Evolutionary conservation across 2,113 vertebrate genomes (phyloP).

Genomic region (Aspiorhynchus laticeps): DNA sequence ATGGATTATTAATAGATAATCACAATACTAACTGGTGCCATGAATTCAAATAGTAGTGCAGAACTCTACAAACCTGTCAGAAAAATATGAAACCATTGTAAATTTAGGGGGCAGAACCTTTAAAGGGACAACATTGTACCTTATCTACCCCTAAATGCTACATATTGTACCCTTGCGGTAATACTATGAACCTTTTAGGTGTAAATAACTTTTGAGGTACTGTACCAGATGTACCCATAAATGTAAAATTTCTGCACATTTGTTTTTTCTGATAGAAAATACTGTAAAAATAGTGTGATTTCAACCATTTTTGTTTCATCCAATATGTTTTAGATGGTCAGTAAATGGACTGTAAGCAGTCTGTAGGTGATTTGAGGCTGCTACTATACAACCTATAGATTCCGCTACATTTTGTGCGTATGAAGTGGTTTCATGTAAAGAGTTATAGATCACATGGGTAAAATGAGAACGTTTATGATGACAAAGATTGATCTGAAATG

Average conservation of each 20-base stretch:
- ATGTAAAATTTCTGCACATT: neutral
- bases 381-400: neutral
- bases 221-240: neutral
- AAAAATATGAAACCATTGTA: no score
- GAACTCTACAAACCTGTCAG: no score
- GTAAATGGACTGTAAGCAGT: no score
- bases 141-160: neutral
- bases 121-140: neutral
- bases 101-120: neutral
- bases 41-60: no score
- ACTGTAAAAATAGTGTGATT: neutral
- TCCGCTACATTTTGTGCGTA: neutral
- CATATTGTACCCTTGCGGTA: neutral
- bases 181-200: neutral
- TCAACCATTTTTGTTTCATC: no score
- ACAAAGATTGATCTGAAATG: constrained; percentile 33
- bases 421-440: constrained; percentile 13
- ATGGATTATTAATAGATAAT: neutral
- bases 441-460: constrained; percentile 11
- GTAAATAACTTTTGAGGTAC: neutral
- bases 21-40: neutral
- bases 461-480: constrained; percentile 31
- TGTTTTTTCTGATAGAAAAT: neutral
- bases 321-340: no score
- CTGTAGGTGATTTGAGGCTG: neutral